Percentiles rank a stretch among this genome's conserved stretches.
Evolutionary conservation across 2,113 vertebrate species (phyloP).

Genomic region (Seriola rivoliana): DNA sequence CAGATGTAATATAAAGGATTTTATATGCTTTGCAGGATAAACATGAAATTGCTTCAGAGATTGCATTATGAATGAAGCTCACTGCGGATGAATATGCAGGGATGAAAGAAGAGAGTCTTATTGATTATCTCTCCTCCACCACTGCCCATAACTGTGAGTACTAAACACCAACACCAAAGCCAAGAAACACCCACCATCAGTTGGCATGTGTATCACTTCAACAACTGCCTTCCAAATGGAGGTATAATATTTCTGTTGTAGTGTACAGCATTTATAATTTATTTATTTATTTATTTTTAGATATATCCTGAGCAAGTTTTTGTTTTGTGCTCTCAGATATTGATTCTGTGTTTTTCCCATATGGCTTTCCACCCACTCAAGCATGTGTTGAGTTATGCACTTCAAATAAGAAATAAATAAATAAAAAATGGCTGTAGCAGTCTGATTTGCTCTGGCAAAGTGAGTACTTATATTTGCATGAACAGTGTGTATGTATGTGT

Average conservation of each 20-base stretch:
- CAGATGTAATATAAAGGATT: slow-evolving; percentile 20
- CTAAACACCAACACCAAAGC: slow-evolving; percentile 44
- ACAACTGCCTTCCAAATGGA: slow-evolving; percentile 36
- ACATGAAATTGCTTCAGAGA: slow-evolving; percentile 14
- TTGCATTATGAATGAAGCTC: slow-evolving; percentile 40
- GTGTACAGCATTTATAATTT: not conserved
- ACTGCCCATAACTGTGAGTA: slow-evolving; percentile 31
- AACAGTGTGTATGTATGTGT: not conserved
- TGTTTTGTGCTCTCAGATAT: slow-evolving; percentile 55
- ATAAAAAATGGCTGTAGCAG: not conserved
- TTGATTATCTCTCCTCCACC: slow-evolving; percentile 52
- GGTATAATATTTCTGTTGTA: slow-evolving; percentile 37
- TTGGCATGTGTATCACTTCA: slow-evolving; percentile 43
- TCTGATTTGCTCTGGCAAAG: slow-evolving; percentile 21
- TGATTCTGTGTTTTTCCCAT: slow-evolving; percentile 57
- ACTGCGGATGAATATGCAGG: slow-evolving; percentile 13
- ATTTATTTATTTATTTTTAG: slow-evolving; percentile 18
- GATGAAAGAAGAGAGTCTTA: slow-evolving; percentile 11
- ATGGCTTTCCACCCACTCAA: slow-evolving; percentile 39
- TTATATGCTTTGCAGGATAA: slow-evolving; percentile 14
- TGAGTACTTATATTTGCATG: slow-evolving; percentile 17
- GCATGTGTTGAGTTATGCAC: slow-evolving; percentile 46
- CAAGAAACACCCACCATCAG: slow-evolving; percentile 64
- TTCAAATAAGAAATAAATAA: slow-evolving; percentile 5
- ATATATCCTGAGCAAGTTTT: slow-evolving; percentile 34